These are phyloP conservation scores for Passer montanus DNA, from an alignment of 2,113 vertebrate genomes.

Conservation along the genomic window DNA sequence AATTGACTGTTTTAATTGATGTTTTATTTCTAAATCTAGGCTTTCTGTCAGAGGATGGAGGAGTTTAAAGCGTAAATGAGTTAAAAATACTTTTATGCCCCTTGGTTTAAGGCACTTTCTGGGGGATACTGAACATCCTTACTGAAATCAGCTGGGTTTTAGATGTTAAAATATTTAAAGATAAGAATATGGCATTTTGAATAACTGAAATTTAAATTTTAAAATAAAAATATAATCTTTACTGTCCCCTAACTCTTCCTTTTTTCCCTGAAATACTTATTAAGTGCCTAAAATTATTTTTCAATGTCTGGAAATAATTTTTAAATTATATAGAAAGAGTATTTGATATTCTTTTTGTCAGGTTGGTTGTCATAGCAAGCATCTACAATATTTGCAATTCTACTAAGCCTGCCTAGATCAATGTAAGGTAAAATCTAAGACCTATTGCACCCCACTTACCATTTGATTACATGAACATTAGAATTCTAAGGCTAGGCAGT, in stretches of 20 bases:
- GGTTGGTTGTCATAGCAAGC: neutral
- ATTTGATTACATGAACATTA: neutral
- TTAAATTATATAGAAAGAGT: neutral
- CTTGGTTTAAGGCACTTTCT: neutral
- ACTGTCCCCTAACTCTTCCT: neutral
- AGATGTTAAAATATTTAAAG: neutral
- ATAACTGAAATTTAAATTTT: neutral
- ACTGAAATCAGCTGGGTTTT: neutral
- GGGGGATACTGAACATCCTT: neutral
- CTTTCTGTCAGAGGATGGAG: neutral
- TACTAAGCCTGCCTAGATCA: neutral
- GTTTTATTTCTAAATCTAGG: neutral
- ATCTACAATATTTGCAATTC: neutral
- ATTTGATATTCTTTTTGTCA: neutral
- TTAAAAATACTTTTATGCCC: neutral
- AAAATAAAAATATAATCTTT: neutral
- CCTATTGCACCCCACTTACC: neutral
- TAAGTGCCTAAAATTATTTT: neutral
- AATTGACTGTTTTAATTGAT: neutral
- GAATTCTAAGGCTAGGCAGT: neutral
- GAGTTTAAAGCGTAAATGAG: neutral
- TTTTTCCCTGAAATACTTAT: neutral
- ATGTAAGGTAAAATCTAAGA: neutral
- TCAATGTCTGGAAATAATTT: neutral
- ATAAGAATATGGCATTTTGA: neutral